Base-by-base conservation (phyloP, 2,797 vertebrate species). In the Arremon brunneinucha region DNA sequence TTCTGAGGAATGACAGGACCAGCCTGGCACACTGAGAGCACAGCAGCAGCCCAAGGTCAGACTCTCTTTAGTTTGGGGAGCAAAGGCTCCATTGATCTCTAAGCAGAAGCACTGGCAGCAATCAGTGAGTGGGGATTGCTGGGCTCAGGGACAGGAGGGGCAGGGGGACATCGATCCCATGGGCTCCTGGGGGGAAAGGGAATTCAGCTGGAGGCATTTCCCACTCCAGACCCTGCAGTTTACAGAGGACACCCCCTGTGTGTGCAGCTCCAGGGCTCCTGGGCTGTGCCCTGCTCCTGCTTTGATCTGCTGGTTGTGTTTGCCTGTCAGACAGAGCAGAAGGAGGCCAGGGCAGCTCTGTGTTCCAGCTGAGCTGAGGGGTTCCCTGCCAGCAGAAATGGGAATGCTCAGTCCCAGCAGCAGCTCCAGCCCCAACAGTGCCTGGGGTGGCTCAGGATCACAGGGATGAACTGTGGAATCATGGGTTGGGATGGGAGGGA, bases 31-130 rank as follows among this genome's bases (percentile, higher is more conserved):
- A 34, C 37, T 20, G 77, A 94, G 83, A 81, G 93, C 70, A 86
- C 34, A 87, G 78, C 83, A 86, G 75, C 85, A 53, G 65, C 72
- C 34, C 27, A 17, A 70, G 71, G 87, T 88, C 69, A 74, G 74
- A 24, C 68, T 87, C 71, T 23, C 80, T 89, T 87, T 12, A 56
- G 78, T 65, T 64, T 34, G 46, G 26, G 79, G 89, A 94, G 90
- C 87, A 92, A 63, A 90, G 78, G 69, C 63, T 93, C 68, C 94
- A 93, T 87, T 93, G 96, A 96, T 93, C 95, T 79, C 30, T 62
- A 57, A 93, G 95, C 89, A 87, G 88, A 91, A 95, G 84, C 90
- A 56, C 69, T 87, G 93, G 87, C 95, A 97, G 83, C 95, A 96
- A 94, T 96, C 95, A 96, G 87, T 37, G 90, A 90, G 80, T 4